A percentile compares a stretch with the other conserved stretches of the same genome.
phyloP scores from a whole-genome alignment of 1,140 invertebrate genomes.

The Cotesia glomerata region DNA sequence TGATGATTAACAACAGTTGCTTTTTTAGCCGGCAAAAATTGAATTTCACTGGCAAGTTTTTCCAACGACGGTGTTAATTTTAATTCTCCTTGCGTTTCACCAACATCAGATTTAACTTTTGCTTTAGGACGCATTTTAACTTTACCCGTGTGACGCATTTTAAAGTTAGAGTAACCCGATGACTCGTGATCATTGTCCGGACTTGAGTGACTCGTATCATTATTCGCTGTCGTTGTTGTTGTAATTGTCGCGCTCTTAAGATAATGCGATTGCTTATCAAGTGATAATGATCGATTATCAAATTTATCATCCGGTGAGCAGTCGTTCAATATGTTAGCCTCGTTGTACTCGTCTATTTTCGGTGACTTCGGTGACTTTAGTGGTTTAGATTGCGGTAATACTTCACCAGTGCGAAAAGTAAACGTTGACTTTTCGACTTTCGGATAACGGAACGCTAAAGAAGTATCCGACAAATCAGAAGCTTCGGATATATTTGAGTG shows the following conservation, averaged over 20 bases:
- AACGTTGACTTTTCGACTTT: constrained; percentile 11
- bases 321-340: constrained; percentile 52
- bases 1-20: background rate
- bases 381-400: constrained; percentile 20
- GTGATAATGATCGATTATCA: constrained; percentile 30
- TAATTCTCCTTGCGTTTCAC: constrained; percentile 36
- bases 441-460: background rate
- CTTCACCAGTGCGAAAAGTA: constrained; percentile 12
- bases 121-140: constrained; percentile 37
- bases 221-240: background rate
- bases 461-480: constrained; percentile 12
- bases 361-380: constrained; percentile 43
- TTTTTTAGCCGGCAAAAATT: constrained; percentile 46
- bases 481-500: constrained; percentile 20
- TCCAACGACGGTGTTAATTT: constrained; percentile 49
- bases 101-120: constrained; percentile 29
- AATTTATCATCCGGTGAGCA: constrained; percentile 14
- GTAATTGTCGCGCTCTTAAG: constrained; percentile 2
- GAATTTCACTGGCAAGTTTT: constrained; percentile 49
- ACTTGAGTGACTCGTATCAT: constrained; percentile 20
- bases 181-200: constrained; percentile 26
- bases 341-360: constrained; percentile 52
- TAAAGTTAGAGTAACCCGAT: constrained; percentile 46
- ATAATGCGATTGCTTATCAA: constrained; percentile 33
- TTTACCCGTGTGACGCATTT: constrained; percentile 28